Base-by-base conservation (phyloP, 1,140 invertebrate species). In the silkworm (Bombyx mori) region DNA sequence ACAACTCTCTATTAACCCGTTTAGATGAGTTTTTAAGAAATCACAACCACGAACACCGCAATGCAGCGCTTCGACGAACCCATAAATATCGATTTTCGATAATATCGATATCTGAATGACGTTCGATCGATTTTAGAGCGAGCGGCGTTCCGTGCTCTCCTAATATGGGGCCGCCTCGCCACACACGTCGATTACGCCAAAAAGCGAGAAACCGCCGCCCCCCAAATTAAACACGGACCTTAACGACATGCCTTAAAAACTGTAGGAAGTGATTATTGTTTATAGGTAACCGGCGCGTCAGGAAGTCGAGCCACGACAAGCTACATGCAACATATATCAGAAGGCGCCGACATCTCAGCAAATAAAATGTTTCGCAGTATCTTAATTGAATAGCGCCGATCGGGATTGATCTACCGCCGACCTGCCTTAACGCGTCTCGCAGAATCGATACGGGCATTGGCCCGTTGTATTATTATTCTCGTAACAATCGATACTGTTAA, bases 241-340 rank as follows among this genome's bases (percentile, higher is more conserved):
- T 75, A 74, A 76, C 73, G 75, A 78, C 66, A 63, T 68, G 64
- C 72, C 71, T 74, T 54, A 54, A 67, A 70, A 60, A 61, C 63
- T 68, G 68, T 68, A 86, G 83, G 83, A 86, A 86, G 83, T 77
- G 77, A 82, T 79, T 83, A 83, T 78, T 82, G 79, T 83, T 83
- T 83, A 81, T 79, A 79, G 71, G 73, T 81, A 84, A 84, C 81
- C 77, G 73, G 69, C 68, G 61, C 63, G 71, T 57, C 75, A 83
- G 80, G 79, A 83, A 86, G 77, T 75, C 62, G 59, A 68, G 58
- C 52, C 62, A 60, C 63, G 63, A 46, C 52, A 10, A 51, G 22
- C 50, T 8, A 26, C 50, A 51, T 2, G 42, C n/a, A 50, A 50
- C 48, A 10, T 35, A 51, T 51, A 51, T 51, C 50, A 51, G 50